Evolutionary conservation across 2,797 vertebrate species (phyloP), one percentile per base, ranked within the genome.

Genomic region (Tolypeutes matacus): DNA sequence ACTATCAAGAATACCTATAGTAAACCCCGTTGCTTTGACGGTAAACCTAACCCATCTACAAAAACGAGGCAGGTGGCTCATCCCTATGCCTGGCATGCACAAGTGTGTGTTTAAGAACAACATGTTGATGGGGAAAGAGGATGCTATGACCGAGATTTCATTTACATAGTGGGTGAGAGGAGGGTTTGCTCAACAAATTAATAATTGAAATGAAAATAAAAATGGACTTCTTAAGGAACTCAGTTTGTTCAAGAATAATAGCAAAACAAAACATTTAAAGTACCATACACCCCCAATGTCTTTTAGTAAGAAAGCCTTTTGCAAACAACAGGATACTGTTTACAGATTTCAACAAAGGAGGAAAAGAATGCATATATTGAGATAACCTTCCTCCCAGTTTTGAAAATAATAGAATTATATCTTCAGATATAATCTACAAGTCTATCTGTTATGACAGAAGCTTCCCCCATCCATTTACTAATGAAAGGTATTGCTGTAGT

Each of bases 371-470:
- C 23, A 29, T 90, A 53, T 42, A 27, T 51, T n/a, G n/a, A 77
- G 39, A 80, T 84, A 23, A 51, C 21, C 53, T 53, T 90, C 11
- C 64, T 86, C 36, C 85, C 46, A 53, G 3, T 56, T 51, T 31
- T 91, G 65, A 85, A 85, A 81, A 87, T 56, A 96, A 70, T 81
- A 91, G 94, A 91, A 83, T 72, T 56, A 56, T 58, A 29, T 60
- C 51, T 93, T 84, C 25, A 39, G 21, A 58, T 77, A 58, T 36
- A 39, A 64, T 81, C 75, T 70, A 53, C 4, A 39, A n/a, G 10
- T 89, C 92, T n/a, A n/a, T n/a, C n/a, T n/a, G n/a, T n/a, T n/a
- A n/a, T n/a, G n/a, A n/a, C n/a, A n/a, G n/a, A n/a, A n/a, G n/a
- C n/a, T n/a, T n/a, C n/a, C n/a, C n/a, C n/a, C n/a, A n/a, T n/a